A percentile compares a stretch with the other conserved stretches of the same genome.
phyloP scores from a whole-genome alignment of 2,113 vertebrate genomes.

The Rousettus leschenaultii region DNA sequence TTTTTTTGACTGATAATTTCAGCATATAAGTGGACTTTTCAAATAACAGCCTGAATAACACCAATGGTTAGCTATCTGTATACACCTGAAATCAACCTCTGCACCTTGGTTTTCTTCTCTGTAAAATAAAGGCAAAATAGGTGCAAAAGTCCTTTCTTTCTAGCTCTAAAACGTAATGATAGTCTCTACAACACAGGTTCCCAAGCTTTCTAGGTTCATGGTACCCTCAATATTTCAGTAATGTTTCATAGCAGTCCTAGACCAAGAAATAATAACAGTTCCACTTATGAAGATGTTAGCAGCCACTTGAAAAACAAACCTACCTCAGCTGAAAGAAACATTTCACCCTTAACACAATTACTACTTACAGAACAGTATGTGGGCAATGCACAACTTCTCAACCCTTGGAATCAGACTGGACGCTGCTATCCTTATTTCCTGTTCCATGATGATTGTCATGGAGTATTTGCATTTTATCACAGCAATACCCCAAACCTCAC shows the following conservation, averaged over 20 bases:
- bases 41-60: neutral
- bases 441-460: neutral
- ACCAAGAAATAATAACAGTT: neutral
- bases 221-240: neutral
- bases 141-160: neutral
- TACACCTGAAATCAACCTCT: neutral
- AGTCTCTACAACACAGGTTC: neutral
- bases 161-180: neutral
- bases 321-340: neutral
- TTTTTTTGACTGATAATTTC: neutral
- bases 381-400: neutral
- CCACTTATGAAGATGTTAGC: neutral
- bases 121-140: constrained; percentile 21
- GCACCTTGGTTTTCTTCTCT: neutral
- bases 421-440: neutral
- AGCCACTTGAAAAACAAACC: constrained; percentile 3
- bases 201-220: neutral
- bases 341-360: neutral
- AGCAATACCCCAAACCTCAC: neutral
- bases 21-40: neutral
- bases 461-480: neutral
- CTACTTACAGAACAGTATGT: neutral
- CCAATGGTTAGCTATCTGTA: neutral
- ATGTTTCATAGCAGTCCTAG: neutral
- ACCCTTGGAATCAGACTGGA: neutral